A percentile compares a stretch with the other conserved stretches of the same genome.
Evolutionary conservation across 2,113 vertebrate species (phyloP).

Genomic region (Nerophis lumbriciformis): DNA sequence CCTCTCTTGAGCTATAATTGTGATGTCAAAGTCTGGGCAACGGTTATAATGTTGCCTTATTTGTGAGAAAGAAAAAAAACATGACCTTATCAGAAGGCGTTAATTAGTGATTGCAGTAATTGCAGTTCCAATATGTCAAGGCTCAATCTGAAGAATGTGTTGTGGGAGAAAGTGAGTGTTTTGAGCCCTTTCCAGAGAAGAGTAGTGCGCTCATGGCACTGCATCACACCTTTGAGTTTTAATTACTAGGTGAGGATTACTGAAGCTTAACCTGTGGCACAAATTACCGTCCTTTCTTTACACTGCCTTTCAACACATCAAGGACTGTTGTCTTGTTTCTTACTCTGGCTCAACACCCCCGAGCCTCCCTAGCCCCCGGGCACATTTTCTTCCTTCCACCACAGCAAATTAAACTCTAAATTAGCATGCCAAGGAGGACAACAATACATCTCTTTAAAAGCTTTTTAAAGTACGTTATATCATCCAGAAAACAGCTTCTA

Average conservation of each 20-base stretch:
- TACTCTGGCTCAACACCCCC: slow-evolving; percentile 28
- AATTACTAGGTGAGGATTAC: slow-evolving; percentile 73
- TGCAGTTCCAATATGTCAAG: slow-evolving; percentile 37
- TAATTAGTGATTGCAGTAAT: slow-evolving; percentile 59
- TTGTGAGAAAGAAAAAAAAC: slow-evolving; percentile 22
- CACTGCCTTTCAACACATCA: slow-evolving; percentile 61
- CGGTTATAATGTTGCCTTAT: slow-evolving; percentile 18
- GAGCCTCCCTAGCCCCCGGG: not conserved
- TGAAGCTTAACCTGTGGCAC: slow-evolving; percentile 60
- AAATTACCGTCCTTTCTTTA: slow-evolving; percentile 69
- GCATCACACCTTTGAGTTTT: slow-evolving; percentile 65
- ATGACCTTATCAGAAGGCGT: slow-evolving; percentile 54
- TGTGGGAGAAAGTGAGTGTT: slow-evolving; percentile 56
- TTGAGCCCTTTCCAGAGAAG: slow-evolving; percentile 43
- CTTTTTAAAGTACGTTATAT: slow-evolving; percentile 51
- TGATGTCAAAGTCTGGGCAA: slow-evolving; percentile 13
- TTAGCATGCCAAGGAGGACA: slow-evolving; percentile 50
- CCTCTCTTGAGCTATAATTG: slow-evolving; percentile 22
- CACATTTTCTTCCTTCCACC: slow-evolving; percentile 3
- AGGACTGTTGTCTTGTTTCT: slow-evolving; percentile 38
- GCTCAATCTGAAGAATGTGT: slow-evolving; percentile 52
- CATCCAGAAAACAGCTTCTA: slow-evolving; percentile 49
- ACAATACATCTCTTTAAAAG: slow-evolving; percentile 49
- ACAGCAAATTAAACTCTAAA: slow-evolving; percentile 40
- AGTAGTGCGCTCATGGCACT: slow-evolving; percentile 53